phyloP scores from a whole-genome alignment of 2,888 invertebrate genomes.

The Acanthosepion lycidas region DNA sequence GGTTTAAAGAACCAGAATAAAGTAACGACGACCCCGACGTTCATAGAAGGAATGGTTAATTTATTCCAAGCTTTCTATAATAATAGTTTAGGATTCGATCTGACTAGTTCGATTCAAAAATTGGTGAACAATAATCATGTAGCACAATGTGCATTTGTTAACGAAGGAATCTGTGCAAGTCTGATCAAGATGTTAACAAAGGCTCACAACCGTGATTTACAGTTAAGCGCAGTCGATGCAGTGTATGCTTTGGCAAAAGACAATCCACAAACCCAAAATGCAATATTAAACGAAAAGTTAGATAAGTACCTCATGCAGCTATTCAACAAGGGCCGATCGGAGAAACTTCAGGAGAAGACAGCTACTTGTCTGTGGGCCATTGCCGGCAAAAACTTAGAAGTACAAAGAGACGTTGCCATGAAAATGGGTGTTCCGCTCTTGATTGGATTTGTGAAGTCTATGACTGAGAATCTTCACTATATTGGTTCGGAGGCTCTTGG shows the following conservation, averaged over 20 bases:
- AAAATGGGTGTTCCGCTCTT: constrained; percentile 70
- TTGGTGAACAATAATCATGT: constrained; percentile 59
- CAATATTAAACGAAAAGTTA: constrained; percentile 64
- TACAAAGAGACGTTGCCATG: constrained; percentile 69
- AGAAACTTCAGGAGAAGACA: constrained; percentile 67
- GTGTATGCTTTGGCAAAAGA: constrained; percentile 68
- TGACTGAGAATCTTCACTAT: constrained; percentile 70
- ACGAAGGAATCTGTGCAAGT: constrained; percentile 65
- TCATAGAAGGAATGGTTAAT: constrained; percentile 74
- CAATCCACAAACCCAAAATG: constrained; percentile 68
- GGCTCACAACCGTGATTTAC: constrained; percentile 66
- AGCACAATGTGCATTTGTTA: constrained; percentile 70
- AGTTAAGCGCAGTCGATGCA: constrained; percentile 71
- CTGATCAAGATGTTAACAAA: constrained; percentile 66
- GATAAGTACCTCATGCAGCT: constrained; percentile 70
- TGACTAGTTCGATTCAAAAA: constrained; percentile 65
- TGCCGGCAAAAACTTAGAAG: constrained; percentile 69
- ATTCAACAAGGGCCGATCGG: constrained; percentile 65
- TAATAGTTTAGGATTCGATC: constrained; percentile 64
- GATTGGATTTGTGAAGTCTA: constrained; percentile 71
- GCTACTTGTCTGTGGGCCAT: constrained; percentile 73
- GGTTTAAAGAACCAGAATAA: constrained; percentile 60
- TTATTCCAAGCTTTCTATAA: constrained; percentile 64
- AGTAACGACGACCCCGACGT: constrained; percentile 61
- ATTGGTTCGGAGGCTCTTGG: constrained; percentile 73